A percentile compares a stretch with the other conserved stretches of the same genome.
phyloP scores from a whole-genome alignment of 1,140 invertebrate species.

The Eciton burchellii region DNA sequence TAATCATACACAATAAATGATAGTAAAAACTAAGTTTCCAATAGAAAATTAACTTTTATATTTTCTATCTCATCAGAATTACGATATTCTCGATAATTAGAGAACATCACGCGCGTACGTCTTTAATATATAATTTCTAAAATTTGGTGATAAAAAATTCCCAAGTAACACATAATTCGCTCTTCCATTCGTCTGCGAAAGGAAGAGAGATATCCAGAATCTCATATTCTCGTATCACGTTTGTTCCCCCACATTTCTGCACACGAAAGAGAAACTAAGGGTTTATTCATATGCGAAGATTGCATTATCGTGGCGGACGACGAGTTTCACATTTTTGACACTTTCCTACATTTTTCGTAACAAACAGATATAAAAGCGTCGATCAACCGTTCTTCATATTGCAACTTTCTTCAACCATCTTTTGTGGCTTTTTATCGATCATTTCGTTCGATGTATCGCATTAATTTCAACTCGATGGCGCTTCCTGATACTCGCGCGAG shows the following conservation, averaged over 20 bases:
- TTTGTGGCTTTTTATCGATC: not conserved
- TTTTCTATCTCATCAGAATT: not conserved
- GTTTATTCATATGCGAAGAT: constrained; percentile 15
- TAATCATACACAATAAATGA: too few species aligned
- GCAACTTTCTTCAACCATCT: too few species aligned
- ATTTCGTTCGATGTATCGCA: not conserved
- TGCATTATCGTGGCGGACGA: constrained; percentile 5
- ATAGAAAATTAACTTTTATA: not conserved
- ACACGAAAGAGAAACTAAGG: not conserved
- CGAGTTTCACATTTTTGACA: constrained; percentile 28
- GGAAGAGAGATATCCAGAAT: not conserved
- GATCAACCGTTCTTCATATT: not conserved
- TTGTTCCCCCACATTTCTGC: constrained; percentile 12
- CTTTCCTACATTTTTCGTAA: not conserved
- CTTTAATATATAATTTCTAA: not conserved
- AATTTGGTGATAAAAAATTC: not conserved
- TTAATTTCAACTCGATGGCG: constrained; percentile 39
- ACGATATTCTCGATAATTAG: not conserved
- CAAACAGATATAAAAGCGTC: constrained; percentile 27
- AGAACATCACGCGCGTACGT: not conserved
- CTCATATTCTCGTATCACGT: not conserved
- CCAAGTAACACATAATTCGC: not conserved
- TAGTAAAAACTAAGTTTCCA: not conserved
- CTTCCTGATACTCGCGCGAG: constrained; percentile 37
- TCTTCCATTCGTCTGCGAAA: not conserved